Percentiles rank a stretch among this genome's conserved stretches.
These are phyloP conservation scores for Chionoecetes opilio DNA, from an alignment of 1,140 invertebrate genomes.

Conservation along the genomic window DNA sequence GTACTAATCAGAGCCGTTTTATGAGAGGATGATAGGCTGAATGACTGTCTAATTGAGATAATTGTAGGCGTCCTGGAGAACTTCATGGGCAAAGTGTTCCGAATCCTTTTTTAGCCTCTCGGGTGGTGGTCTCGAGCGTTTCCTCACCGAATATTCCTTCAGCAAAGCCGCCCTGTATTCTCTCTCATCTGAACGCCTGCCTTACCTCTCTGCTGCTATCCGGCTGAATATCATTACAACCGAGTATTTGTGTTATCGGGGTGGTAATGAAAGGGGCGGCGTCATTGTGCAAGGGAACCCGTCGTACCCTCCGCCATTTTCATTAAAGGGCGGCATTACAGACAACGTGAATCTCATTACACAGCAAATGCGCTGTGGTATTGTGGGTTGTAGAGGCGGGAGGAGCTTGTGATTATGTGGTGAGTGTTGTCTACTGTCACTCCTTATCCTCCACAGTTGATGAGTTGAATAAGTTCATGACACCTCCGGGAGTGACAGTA, in stretches of 20 bases:
- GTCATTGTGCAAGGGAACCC: neutral
- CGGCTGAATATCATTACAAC: no score
- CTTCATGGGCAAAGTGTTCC: neutral
- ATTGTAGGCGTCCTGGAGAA: neutral
- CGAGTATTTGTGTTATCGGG: no score
- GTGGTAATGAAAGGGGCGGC: neutral
- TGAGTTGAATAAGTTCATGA: neutral
- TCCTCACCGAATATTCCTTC: neutral
- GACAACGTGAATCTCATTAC: neutral
- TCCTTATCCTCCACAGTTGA: neutral
- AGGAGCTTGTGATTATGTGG: conserved; percentile 19
- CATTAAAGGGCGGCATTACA: neutral
- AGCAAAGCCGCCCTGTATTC: neutral
- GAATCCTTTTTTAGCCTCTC: neutral
- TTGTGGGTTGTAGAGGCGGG: neutral
- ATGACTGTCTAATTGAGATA: neutral
- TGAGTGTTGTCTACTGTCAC: neutral
- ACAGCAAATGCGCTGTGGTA: neutral
- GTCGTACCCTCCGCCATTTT: neutral
- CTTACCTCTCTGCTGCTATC: no score
- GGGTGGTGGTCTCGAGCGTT: neutral
- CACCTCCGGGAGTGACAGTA: neutral
- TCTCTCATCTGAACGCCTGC: neutral
- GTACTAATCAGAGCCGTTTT: neutral
- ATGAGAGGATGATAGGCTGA: neutral